Evolutionary conservation across 2,888 invertebrate genomes (phyloP).

Genomic region (Stratiomys singularior): DNA sequence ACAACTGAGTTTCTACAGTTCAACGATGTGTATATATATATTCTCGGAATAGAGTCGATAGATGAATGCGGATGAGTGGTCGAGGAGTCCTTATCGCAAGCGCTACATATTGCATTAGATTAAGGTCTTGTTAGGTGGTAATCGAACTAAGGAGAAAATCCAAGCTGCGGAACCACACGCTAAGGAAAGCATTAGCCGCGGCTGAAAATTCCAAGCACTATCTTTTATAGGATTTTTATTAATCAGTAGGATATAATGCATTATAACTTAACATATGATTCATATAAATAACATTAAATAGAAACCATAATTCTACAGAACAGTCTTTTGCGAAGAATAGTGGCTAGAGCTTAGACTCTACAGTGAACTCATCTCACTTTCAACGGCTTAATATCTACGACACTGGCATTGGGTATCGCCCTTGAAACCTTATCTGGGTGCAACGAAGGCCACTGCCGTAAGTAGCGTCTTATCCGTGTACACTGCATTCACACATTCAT

Average conservation of each 20-base stretch:
- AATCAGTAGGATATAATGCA: slow-evolving; percentile 2
- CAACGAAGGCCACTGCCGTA: slow-evolving; percentile 38
- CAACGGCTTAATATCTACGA: slow-evolving; percentile 26
- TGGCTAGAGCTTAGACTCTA: slow-evolving; percentile 28
- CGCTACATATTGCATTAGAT: too few species aligned
- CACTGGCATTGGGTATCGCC: slow-evolving; percentile 38
- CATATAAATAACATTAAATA: slow-evolving; percentile 38
- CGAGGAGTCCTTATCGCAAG: too few species aligned
- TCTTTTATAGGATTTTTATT: too few species aligned
- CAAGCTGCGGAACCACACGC: too few species aligned
- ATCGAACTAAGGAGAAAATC: too few species aligned
- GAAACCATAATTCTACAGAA: slow-evolving; percentile 36
- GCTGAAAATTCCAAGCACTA: too few species aligned
- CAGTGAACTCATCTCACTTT: slow-evolving; percentile 38
- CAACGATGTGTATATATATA: too few species aligned
- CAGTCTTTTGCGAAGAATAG: slow-evolving; percentile 37
- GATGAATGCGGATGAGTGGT: too few species aligned
- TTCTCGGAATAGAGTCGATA: too few species aligned
- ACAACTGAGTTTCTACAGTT: too few species aligned
- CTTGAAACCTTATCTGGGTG: slow-evolving; percentile 38
- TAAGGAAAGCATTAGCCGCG: too few species aligned
- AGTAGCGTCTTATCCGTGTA: slow-evolving; percentile 32
- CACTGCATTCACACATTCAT: slow-evolving; percentile 36
- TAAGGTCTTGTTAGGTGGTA: too few species aligned
- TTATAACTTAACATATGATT: neutral